Base-by-base conservation (phyloP, 2,888 invertebrate species). In the Malthinus flaveolus region DNA sequence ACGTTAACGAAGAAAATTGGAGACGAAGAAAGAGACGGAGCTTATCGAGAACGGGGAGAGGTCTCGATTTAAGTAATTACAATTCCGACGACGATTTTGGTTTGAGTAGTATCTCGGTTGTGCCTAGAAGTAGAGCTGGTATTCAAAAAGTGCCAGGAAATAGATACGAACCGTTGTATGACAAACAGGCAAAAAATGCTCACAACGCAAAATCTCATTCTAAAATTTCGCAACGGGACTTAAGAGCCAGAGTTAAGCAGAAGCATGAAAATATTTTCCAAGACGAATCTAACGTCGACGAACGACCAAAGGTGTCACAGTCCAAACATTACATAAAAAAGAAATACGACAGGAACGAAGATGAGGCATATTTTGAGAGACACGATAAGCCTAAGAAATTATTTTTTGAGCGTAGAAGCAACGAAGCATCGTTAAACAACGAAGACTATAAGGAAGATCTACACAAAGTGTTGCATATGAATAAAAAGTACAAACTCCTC, bases 61-160 rank as follows among this genome's bases (percentile, higher is more conserved):
- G 53, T 34, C 47, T 57, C 12, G 54, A 61, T 54, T 46, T 53
- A 47, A 57, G 8, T 7, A 48, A 60, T 37, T 53, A 56, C 32
- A 56, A 57, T 44, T 45, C 56, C 4, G 48, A 42, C 15, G 53
- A 56, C 39, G 63, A 65, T 34, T 53, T 47, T 11, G 63, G 45
- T 8, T 44, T 46, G 5, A 58, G 58, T 3, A 55, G 60, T 35
- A 62, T 64, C n/a, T 53, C 61, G 35, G 49, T 67, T 7, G 48
- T 58, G 15, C 65, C 62, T 7, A 55, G 61, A 34, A 60, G 64
- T 33, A 50, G 59, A 45, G 23, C 49, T 8, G 65, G 65, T 7
- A 51, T 65, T 8, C 51, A 48, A 32, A 50, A 59, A 23, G 64
- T 64, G 5, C 67, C 64, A 7, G 64, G 67, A 4, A 58, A 61